A percentile compares a stretch with the other conserved stretches of the same genome.
Evolutionary conservation across 2,888 invertebrate genomes (phyloP).

Genomic region (Archaeoteleia sp.): DNA sequence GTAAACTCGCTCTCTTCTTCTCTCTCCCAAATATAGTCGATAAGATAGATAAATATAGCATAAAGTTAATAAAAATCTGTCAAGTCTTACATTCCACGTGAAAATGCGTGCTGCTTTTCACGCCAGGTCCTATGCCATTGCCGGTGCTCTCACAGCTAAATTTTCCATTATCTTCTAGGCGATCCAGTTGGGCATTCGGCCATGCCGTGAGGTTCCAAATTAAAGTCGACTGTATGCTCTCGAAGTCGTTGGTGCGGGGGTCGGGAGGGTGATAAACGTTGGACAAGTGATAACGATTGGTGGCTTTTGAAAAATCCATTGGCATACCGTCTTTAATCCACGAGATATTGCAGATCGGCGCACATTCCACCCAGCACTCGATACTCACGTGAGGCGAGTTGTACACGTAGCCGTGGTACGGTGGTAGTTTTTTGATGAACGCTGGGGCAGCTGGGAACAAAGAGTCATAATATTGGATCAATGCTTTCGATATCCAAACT

Average conservation of each 20-base stretch:
- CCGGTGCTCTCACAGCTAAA: constrained; percentile 89
- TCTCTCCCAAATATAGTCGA: too few species aligned
- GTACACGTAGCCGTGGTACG: constrained; percentile 87
- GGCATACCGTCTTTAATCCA: constrained; percentile 88
- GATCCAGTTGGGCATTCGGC: constrained; percentile 86
- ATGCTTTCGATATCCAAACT: too few species aligned
- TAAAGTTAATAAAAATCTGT: too few species aligned
- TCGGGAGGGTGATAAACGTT: constrained; percentile 83
- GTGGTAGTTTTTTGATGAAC: constrained; percentile 88
- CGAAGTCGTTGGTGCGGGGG: constrained; percentile 88
- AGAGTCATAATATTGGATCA: constrained; percentile 41
- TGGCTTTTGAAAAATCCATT: constrained; percentile 77
- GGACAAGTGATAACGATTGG: constrained; percentile 81
- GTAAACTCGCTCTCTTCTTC: too few species aligned
- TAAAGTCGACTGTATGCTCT: constrained; percentile 91
- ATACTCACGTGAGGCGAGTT: constrained; percentile 82
- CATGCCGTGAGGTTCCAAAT: constrained; percentile 92
- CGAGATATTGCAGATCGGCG: constrained; percentile 87
- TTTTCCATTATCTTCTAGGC: constrained; percentile 82
- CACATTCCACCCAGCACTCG: constrained; percentile 92
- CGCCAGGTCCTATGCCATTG: constrained; percentile 87
- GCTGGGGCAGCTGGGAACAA: constrained; percentile 85
- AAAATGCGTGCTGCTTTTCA: constrained; percentile 88
- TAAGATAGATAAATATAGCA: too few species aligned
- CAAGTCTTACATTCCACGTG: constrained; percentile 95